Conservation (phyloP, 2,888 invertebrate genomes). For the Acrocyrtus sp. region DNA sequence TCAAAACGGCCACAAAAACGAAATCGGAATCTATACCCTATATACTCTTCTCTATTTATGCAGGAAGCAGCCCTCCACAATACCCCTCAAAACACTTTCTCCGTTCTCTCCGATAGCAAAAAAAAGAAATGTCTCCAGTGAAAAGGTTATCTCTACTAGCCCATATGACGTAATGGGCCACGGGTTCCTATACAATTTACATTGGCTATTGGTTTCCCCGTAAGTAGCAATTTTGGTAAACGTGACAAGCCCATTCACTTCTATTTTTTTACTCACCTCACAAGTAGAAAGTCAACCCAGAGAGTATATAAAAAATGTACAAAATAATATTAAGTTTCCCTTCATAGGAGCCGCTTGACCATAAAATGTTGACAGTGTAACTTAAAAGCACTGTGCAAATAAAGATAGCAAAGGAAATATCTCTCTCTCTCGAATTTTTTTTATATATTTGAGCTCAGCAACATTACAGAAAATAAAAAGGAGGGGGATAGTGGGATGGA, state of each 20-base stretch:
- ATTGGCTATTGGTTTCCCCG: too few species aligned
- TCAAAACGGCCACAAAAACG: too few species aligned
- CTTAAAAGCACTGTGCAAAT: constrained; percentile 35
- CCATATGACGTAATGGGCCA: too few species aligned
- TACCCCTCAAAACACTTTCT: neutral
- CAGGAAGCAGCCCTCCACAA: too few species aligned
- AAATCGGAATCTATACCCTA: too few species aligned
- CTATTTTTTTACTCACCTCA: neutral
- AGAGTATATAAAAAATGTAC: too few species aligned
- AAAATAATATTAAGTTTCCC: neutral
- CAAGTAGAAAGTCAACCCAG: neutral
- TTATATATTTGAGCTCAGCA: neutral
- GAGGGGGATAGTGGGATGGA: too few species aligned
- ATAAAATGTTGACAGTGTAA: constrained; percentile 37
- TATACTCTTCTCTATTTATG: too few species aligned
- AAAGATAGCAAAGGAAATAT: constrained; percentile 27
- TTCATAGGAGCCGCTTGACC: constrained; percentile 7
- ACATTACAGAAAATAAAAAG: neutral
- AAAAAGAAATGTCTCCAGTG: too few species aligned
- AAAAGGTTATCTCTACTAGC: too few species aligned
- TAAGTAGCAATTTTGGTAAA: neutral
- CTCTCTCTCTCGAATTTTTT: neutral
- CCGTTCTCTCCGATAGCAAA: neutral
- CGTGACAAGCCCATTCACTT: neutral
- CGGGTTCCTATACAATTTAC: neutral